phyloP scores from a whole-genome alignment of 2,113 vertebrate species.

The Ellobius talpinus region DNA sequence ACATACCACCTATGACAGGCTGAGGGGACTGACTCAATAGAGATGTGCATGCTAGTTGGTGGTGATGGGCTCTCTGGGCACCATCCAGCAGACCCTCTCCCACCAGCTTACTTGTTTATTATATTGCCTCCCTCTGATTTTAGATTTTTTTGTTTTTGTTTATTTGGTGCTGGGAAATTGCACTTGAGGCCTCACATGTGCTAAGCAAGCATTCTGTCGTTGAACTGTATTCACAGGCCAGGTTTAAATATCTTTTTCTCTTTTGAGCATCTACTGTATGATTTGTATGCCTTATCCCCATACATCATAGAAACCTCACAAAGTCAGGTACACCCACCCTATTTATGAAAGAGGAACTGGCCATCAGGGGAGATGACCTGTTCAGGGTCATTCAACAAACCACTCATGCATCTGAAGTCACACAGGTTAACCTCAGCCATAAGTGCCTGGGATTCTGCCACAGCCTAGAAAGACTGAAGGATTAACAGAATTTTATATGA shows the following conservation, averaged over 20 bases:
- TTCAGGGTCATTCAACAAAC: too few relatives aligned
- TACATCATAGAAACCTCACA: not conserved
- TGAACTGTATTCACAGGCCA: not conserved
- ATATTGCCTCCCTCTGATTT: not conserved
- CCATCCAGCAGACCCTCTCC: not conserved
- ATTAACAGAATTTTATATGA: not conserved
- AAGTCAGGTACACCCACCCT: too few relatives aligned
- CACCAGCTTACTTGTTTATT: not conserved
- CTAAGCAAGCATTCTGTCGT: not conserved
- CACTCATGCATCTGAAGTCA: not conserved
- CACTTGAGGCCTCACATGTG: not conserved
- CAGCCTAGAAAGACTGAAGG: not conserved
- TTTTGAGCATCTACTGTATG: not conserved
- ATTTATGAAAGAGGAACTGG: not conserved
- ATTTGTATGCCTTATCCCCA: not conserved
- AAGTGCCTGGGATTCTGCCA: not conserved
- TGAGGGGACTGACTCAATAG: too few relatives aligned
- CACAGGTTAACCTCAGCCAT: not conserved
- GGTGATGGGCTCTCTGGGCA: not conserved
- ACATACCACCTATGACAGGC: not conserved
- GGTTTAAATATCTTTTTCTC: not conserved
- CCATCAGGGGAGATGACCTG: not conserved
- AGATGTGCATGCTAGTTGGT: too few relatives aligned
- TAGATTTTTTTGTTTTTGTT: not conserved
- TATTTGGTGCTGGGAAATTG: not conserved